phyloP scores from a whole-genome alignment of 2,797 vertebrate genomes.

The Amniataba percoides region DNA sequence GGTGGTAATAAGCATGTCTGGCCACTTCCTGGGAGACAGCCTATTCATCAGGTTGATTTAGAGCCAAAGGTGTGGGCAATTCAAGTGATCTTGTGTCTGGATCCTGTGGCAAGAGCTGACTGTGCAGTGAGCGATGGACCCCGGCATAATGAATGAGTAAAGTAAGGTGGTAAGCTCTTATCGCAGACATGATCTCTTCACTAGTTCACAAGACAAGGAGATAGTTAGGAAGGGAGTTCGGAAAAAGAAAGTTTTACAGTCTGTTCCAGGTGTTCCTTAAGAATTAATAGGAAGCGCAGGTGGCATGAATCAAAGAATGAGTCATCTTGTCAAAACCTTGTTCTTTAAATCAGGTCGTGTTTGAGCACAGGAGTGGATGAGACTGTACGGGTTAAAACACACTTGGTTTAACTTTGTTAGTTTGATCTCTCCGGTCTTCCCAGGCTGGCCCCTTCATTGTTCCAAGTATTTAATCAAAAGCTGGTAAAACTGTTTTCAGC shows the following conservation, averaged over 20 bases:
- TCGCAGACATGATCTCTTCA: slow-evolving; percentile 19
- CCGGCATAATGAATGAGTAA: slow-evolving; percentile 38
- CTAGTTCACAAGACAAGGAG: slow-evolving; percentile 5
- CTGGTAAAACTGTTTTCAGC: slow-evolving; percentile 32
- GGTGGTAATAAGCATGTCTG: slow-evolving; percentile 72
- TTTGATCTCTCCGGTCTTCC: slow-evolving; percentile 18
- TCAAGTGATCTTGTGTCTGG: slow-evolving; percentile 56
- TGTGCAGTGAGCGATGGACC: slow-evolving; percentile 14
- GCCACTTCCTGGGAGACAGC: slow-evolving; percentile 64
- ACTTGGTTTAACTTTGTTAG: background rate
- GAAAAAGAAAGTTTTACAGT: slow-evolving; percentile 3
- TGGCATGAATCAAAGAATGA: slow-evolving; percentile 25
- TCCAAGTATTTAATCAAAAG: slow-evolving; percentile 23
- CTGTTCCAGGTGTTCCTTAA: slow-evolving; percentile 39
- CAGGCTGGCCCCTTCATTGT: slow-evolving; percentile 8
- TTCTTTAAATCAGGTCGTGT: slow-evolving; percentile 22
- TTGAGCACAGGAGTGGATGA: slow-evolving; percentile 21
- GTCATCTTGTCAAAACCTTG: slow-evolving; percentile 30
- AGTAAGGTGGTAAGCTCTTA: slow-evolving; percentile 22
- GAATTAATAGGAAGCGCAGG: slow-evolving; percentile 37
- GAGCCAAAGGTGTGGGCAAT: slow-evolving; percentile 60
- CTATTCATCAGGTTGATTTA: slow-evolving; percentile 72
- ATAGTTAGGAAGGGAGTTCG: slow-evolving; percentile 1
- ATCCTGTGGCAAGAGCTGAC: slow-evolving; percentile 36
- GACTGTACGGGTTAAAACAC: background rate